Conservation (phyloP, 2,888 invertebrate genomes). For the Pollenia griseotomentosa region DNA sequence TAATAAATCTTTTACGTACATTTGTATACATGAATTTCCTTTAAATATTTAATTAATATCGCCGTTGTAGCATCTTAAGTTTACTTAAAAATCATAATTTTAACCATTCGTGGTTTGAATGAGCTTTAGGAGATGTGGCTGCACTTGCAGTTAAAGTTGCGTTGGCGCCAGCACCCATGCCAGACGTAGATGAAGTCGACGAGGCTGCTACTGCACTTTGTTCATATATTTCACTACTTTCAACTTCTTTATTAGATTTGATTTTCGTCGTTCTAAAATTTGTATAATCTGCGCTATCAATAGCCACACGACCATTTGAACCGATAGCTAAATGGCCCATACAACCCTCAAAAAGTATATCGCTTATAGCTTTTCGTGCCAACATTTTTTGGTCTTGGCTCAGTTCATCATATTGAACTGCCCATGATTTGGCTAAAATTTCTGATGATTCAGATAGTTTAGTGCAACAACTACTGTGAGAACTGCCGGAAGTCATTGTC, state of each 20-base stretch:
- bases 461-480: conserved; percentile 36
- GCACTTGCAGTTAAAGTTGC: conserved; percentile 1
- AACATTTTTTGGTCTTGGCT: conserved; percentile 78
- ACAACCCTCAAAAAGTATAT: conserved; percentile 81
- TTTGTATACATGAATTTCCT: background rate
- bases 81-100: conserved; percentile 58
- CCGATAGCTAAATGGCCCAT: conserved; percentile 78
- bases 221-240: conserved; percentile 63
- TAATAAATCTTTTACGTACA: too few species aligned
- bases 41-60: background rate
- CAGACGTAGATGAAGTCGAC: conserved; percentile 10
- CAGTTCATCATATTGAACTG: conserved; percentile 81
- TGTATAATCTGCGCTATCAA: conserved; percentile 21
- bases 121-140: conserved; percentile 10
- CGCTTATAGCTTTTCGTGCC: conserved; percentile 81
- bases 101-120: conserved; percentile 44
- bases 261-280: background rate
- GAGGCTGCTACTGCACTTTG: conserved; percentile 20
- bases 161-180: background rate
- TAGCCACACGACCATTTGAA: conserved; percentile 47
- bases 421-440: conserved; percentile 81
- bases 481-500: conserved; percentile 56
- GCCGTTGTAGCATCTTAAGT: background rate
- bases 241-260: conserved; percentile 35
- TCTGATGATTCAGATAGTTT: conserved; percentile 77